phyloP scores from a whole-genome alignment of 2,113 vertebrate species.

The Aptenodytes patagonicus region DNA sequence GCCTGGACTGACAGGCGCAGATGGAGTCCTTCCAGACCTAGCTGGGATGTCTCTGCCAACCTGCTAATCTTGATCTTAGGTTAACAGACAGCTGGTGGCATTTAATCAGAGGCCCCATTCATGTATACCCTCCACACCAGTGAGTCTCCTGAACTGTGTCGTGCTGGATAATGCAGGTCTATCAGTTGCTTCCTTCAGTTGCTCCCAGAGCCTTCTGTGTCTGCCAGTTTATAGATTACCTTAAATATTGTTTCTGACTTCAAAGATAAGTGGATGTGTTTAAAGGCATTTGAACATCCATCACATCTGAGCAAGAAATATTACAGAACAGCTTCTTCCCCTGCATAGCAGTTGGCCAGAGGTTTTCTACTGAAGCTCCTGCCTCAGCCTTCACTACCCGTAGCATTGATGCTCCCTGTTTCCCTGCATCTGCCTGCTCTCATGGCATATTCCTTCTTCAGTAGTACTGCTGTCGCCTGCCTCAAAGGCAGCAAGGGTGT shows the following conservation, averaged over 20 bases:
- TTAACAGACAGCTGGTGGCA: neutral
- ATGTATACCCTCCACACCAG: neutral
- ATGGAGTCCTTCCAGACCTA: neutral
- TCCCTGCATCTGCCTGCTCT: neutral
- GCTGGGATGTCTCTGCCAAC: neutral
- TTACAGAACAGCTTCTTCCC: neutral
- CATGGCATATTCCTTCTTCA: neutral
- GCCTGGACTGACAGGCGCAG: neutral
- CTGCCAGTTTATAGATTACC: neutral
- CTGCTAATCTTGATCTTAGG: neutral
- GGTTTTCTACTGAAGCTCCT: neutral
- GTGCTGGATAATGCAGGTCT: neutral
- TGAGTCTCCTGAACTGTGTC: neutral
- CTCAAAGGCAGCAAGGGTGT: neutral
- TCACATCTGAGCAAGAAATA: neutral
- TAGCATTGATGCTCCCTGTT: neutral
- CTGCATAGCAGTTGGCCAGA: neutral
- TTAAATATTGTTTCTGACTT: constrained; percentile 27
- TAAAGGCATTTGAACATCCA: neutral
- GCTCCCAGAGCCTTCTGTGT: neutral
- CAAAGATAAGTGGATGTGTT: neutral
- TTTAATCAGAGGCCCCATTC: constrained; percentile 3
- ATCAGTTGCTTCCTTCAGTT: neutral
- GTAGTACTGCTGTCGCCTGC: neutral
- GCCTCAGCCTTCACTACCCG: neutral